Percentiles rank a stretch among this genome's conserved stretches.
Conservation (phyloP, 2,113 vertebrate genomes). For the Castor canadensis region DNA sequence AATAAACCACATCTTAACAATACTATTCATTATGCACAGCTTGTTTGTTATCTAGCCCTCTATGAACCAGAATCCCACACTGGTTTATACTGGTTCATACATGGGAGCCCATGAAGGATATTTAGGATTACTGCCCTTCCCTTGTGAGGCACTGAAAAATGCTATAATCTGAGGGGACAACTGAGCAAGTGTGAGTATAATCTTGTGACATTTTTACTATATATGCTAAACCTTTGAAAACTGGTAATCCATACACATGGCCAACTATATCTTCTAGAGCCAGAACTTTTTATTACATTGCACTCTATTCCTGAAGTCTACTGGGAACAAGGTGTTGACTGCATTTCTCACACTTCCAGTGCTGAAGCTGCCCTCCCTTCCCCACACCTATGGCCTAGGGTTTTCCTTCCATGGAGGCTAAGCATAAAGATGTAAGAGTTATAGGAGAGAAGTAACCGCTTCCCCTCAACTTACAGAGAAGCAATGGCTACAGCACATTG, state of each 20-base stretch:
- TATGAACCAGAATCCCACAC: not conserved
- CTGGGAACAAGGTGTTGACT: not conserved
- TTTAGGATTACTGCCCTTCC: not conserved
- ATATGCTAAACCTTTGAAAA: not conserved
- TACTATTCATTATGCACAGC: not conserved
- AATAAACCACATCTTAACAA: not conserved
- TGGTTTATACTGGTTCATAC: not conserved
- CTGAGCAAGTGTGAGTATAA: not conserved
- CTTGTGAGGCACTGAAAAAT: not conserved
- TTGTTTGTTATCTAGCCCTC: not conserved
- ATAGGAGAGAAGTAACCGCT: not conserved
- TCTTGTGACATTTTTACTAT: not conserved
- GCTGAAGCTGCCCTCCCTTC: not conserved
- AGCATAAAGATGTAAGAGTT: not conserved
- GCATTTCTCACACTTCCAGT: not conserved
- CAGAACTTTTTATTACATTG: not conserved
- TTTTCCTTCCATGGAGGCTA: not conserved
- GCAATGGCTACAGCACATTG: rapidly evolving
- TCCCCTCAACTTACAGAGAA: not conserved
- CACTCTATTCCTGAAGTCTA: not conserved
- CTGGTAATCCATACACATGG: not conserved
- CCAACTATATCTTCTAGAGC: not conserved
- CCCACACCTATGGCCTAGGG: not conserved
- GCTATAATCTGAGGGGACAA: not conserved
- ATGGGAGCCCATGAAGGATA: not conserved